Conservation (phyloP, 2,888 invertebrate species). For the Acronicta alni region DNA sequence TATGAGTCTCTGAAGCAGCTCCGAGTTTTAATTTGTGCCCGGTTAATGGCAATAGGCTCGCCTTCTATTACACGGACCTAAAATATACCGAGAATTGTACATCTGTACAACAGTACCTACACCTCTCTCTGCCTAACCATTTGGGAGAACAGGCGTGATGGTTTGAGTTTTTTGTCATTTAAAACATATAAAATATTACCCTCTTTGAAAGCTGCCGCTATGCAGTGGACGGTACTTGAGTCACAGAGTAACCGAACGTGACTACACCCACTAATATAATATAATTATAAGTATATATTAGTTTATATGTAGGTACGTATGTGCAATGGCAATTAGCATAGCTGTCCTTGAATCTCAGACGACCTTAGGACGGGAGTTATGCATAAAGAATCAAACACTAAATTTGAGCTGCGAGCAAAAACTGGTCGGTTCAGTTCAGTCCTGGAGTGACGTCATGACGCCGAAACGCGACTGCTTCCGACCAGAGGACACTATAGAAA, state of each 20-base stretch:
- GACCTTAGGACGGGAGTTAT: constrained; percentile 86
- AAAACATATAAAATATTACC: too few species aligned
- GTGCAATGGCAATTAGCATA: constrained; percentile 71
- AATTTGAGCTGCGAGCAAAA: constrained; percentile 81
- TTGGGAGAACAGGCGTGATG: too few species aligned
- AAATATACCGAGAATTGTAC: too few species aligned
- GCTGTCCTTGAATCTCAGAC: constrained; percentile 83
- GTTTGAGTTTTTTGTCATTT: too few species aligned
- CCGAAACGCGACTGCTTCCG: constrained; percentile 77
- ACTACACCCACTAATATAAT: constrained; percentile 37
- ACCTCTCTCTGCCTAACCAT: too few species aligned
- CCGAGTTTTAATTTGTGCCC: too few species aligned
- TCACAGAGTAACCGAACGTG: constrained; percentile 44
- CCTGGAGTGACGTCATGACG: constrained; percentile 76
- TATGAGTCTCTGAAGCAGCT: too few species aligned
- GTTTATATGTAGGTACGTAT: constrained; percentile 32
- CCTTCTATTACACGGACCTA: too few species aligned
- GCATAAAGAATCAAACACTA: constrained; percentile 87
- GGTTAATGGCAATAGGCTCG: too few species aligned
- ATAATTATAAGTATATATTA: constrained; percentile 40
- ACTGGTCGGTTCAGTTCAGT: constrained; percentile 77
- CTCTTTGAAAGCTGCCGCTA: too few species aligned
- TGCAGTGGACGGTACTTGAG: too few species aligned
- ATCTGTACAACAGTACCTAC: too few species aligned
- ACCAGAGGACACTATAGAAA: constrained; percentile 68